Evolutionary conservation across 2,113 vertebrate species (phyloP).

Genomic region (Onychostruthus taczanowskii): DNA sequence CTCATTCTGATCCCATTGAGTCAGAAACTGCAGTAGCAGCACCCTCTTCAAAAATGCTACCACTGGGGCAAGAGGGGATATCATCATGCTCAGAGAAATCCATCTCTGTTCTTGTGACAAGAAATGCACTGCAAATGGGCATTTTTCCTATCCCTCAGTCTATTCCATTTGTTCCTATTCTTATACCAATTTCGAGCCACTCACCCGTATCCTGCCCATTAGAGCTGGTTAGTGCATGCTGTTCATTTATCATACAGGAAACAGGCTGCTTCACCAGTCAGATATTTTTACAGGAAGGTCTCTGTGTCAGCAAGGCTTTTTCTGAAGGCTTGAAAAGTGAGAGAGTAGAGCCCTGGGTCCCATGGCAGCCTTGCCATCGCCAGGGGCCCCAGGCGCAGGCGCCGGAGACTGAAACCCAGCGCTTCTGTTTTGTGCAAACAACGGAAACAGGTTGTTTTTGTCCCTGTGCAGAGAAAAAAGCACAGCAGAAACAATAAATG

Average conservation of each 20-base stretch:
- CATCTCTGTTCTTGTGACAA: slow-evolving; percentile 19
- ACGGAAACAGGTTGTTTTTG: not conserved
- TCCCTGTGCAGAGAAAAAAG: not conserved
- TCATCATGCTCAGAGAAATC: not conserved
- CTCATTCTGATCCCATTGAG: not conserved
- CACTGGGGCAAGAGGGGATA: not conserved
- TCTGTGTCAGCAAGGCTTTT: not conserved
- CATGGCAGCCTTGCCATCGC: not conserved
- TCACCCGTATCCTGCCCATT: slow-evolving; percentile 20
- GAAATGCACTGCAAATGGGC: not conserved
- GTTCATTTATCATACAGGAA: slow-evolving; percentile 5
- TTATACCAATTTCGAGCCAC: not conserved
- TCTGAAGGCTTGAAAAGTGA: not conserved
- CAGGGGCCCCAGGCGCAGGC: not conserved
- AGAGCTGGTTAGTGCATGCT: not conserved
- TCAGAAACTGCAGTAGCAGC: not conserved
- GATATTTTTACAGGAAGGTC: not conserved
- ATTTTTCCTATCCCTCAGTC: not conserved
- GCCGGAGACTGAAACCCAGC: rapidly evolving
- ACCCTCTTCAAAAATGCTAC: not conserved
- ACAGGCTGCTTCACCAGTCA: not conserved
- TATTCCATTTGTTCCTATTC: slow-evolving; percentile 35
- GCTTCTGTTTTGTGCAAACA: not conserved
- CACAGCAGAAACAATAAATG: slow-evolving; percentile 8
- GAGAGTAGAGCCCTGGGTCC: not conserved